Percentiles rank a stretch among this genome's conserved stretches.
These are phyloP conservation scores for Lochmaea crataegi DNA, from an alignment of 2,888 invertebrate genomes.

Conservation along the genomic window DNA sequence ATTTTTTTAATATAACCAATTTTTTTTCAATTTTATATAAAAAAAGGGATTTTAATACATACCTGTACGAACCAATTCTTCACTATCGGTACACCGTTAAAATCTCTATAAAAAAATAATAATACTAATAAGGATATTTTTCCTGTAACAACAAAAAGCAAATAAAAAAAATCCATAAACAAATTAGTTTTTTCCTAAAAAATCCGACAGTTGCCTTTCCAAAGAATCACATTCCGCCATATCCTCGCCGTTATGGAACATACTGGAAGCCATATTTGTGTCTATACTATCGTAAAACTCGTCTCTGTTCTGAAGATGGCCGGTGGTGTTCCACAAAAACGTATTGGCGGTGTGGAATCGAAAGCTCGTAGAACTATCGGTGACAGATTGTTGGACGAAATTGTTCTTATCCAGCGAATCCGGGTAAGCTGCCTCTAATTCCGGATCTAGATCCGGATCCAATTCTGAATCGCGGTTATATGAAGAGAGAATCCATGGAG, in stretches of 20 bases:
- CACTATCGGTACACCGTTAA: background rate
- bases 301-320: conserved; percentile 55
- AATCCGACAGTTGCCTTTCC: conserved; percentile 63
- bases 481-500: conserved; percentile 65
- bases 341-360: conserved; percentile 67
- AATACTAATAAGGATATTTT: background rate
- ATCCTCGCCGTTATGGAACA: conserved; percentile 67
- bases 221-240: conserved; percentile 71
- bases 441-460: conserved; percentile 56
- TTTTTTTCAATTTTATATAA: no score
- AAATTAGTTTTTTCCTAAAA: conserved; percentile 51
- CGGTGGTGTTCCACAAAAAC: conserved; percentile 67
- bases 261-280: conserved; percentile 64
- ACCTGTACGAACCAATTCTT: no score
- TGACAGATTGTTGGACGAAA: conserved; percentile 54
- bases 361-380: conserved; percentile 55
- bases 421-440: conserved; percentile 66
- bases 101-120: background rate
- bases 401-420: conserved; percentile 64
- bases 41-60: no score
- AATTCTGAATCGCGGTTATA: conserved; percentile 58
- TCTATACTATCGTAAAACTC: conserved; percentile 78
- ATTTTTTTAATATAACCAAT: no score
- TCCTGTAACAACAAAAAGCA: conserved; percentile 1
- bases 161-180: conserved; percentile 22